phyloP scores from a whole-genome alignment of 2,888 invertebrate genomes.

The Caenorhabditis auriculariae region DNA sequence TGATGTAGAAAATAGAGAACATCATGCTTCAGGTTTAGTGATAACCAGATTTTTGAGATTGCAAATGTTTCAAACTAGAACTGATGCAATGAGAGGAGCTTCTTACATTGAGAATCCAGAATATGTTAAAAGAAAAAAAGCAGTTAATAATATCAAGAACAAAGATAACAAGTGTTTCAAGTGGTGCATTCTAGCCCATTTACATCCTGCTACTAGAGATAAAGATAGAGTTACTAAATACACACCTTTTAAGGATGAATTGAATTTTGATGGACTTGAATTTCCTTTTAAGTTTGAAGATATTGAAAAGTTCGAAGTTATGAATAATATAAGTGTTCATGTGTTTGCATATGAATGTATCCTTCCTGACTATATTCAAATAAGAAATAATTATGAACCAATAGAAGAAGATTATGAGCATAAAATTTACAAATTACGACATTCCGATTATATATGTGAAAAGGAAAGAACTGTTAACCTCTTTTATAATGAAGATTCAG shows the following conservation, averaged over 20 bases:
- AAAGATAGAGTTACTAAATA: constrained; percentile 30
- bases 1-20: constrained; percentile 17
- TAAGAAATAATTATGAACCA: no score
- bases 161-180: constrained; percentile 31
- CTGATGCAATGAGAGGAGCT: constrained; percentile 8
- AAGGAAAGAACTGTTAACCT: constrained; percentile 17
- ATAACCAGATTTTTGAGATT: constrained; percentile 10
- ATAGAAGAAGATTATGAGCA: constrained; percentile 3
- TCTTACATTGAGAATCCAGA: constrained; percentile 15
- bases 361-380: no score
- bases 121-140: constrained; percentile 23
- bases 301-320: constrained; percentile 37
- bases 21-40: constrained; percentile 15
- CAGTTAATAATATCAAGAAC: constrained; percentile 25
- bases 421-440: constrained; percentile 8
- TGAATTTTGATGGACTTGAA: constrained; percentile 27
- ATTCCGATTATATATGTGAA: no score
- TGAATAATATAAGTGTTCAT: constrained; percentile 24
- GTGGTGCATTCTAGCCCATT: constrained; percentile 28
- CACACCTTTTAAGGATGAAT: constrained; percentile 13
- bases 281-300: constrained; percentile 33
- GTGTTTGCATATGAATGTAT: constrained; percentile 17
- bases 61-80: constrained; percentile 17
- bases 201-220: constrained; percentile 22
- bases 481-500: constrained; percentile 18